Conservation (phyloP, 1,140 invertebrate genomes). For the Lethrus apterus region DNA sequence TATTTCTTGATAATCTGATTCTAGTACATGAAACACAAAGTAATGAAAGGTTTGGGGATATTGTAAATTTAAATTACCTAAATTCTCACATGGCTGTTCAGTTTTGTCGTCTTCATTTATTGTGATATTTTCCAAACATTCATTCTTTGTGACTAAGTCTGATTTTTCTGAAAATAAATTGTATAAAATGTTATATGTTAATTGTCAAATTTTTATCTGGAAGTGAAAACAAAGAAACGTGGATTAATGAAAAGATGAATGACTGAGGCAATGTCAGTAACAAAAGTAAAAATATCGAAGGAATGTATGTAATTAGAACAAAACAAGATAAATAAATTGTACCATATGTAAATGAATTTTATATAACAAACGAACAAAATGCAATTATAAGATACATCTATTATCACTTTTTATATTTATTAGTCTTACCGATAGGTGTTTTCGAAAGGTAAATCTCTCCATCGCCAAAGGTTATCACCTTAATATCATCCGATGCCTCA, state of each 20-base stretch:
- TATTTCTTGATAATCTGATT: conserved; percentile 19
- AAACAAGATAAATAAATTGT: background rate
- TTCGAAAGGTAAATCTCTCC: conserved; percentile 3
- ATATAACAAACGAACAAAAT: conserved; percentile 5
- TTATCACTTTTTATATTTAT: too few species aligned
- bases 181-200: too few species aligned
- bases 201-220: too few species aligned
- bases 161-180: background rate
- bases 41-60: too few species aligned
- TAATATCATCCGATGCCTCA: conserved; percentile 11
- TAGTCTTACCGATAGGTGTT: too few species aligned
- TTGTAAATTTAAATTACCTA: background rate
- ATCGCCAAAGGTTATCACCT: conserved; percentile 8
- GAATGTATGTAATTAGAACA: background rate
- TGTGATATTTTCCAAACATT: background rate
- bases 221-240: too few species aligned
- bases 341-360: conserved; percentile 1
- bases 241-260: too few species aligned
- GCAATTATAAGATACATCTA: background rate
- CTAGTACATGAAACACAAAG: too few species aligned
- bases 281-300: background rate
- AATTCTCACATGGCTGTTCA: background rate
- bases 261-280: too few species aligned
- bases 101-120: background rate
- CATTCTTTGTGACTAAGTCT: background rate